These are phyloP conservation scores for Drosophila biarmipes DNA, from an alignment of 1,140 invertebrate species.

Conservation along the genomic window DNA sequence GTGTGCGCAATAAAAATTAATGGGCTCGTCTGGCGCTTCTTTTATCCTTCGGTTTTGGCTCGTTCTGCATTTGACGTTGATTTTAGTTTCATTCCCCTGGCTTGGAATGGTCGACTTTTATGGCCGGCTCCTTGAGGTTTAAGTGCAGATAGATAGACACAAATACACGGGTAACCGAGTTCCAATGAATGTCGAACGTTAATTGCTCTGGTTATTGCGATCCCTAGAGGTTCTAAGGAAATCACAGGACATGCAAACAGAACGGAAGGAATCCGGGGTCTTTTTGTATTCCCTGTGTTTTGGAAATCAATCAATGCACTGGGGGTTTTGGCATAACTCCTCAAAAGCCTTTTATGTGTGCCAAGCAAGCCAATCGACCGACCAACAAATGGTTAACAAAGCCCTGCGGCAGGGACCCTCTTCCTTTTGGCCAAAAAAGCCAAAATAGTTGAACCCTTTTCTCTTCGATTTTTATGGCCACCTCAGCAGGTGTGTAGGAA, in stretches of 20 bases:
- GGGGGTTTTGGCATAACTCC: slow-evolving; percentile 11
- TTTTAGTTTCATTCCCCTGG: slow-evolving; percentile 65
- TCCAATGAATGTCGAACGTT: slow-evolving; percentile 42
- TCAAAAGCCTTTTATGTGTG: slow-evolving; percentile 26
- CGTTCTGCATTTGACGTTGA: slow-evolving; percentile 65
- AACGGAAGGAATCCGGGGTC: slow-evolving; percentile 8
- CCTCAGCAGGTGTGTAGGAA: slow-evolving; percentile 16
- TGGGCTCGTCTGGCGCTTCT: slow-evolving; percentile 57
- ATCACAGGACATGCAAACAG: slow-evolving; percentile 45
- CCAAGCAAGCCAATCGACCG: neutral
- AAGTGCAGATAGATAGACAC: slow-evolving; percentile 41
- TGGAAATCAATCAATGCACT: slow-evolving; percentile 65
- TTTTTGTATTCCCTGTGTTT: slow-evolving; percentile 3
- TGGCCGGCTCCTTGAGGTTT: slow-evolving; percentile 43
- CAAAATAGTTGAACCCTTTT: slow-evolving; percentile 49
- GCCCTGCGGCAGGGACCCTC: slow-evolving; percentile 31
- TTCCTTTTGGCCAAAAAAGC: neutral
- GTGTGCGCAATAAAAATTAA: slow-evolving; percentile 76
- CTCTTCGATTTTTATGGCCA: slow-evolving; percentile 19
- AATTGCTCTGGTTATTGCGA: slow-evolving; percentile 45
- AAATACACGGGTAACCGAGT: slow-evolving; percentile 13
- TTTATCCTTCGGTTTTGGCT: slow-evolving; percentile 16
- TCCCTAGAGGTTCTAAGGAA: slow-evolving; percentile 21
- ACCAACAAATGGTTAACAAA: slow-evolving; percentile 47
- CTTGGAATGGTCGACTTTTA: slow-evolving; percentile 56